These are phyloP conservation scores for Cichladusa arquata DNA, from an alignment of 2,113 vertebrate genomes.

Conservation along the genomic window DNA sequence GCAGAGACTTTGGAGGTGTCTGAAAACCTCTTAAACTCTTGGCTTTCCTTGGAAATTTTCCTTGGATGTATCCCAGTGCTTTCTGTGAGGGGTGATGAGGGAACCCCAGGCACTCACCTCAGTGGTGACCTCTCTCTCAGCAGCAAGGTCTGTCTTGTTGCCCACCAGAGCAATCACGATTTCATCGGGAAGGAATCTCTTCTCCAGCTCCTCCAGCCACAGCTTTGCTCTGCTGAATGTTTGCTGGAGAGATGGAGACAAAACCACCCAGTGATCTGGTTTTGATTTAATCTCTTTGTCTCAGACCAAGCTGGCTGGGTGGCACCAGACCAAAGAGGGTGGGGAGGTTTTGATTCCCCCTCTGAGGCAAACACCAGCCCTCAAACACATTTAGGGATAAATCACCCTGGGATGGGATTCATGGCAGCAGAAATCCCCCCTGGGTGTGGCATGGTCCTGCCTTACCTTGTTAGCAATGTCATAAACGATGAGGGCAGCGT, in stretches of 20 bases:
- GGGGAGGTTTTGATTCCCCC: background rate
- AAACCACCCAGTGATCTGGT: background rate
- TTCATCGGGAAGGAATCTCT: slow-evolving; percentile 60
- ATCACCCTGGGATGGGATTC: background rate
- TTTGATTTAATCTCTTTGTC: background rate
- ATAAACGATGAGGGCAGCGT: slow-evolving; percentile 74
- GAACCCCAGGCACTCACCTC: slow-evolving; percentile 60
- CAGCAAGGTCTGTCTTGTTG: slow-evolving; percentile 78
- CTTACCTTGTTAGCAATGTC: slow-evolving; percentile 78
- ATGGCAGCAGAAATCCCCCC: background rate
- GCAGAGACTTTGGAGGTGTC: fast-evolving
- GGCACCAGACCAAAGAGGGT: background rate
- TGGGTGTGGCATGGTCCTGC: background rate
- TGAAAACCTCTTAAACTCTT: background rate
- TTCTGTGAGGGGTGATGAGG: background rate
- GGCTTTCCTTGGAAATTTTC: background rate
- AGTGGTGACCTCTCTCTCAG: slow-evolving; percentile 60
- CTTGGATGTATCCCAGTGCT: background rate
- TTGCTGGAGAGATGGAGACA: slow-evolving; percentile 45
- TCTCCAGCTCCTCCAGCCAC: slow-evolving; percentile 80
- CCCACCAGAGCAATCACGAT: slow-evolving; percentile 76
- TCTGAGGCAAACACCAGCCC: background rate
- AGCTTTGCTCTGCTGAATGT: slow-evolving; percentile 72
- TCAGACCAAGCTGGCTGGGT: background rate
- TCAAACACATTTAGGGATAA: background rate